Evolutionary conservation across 2,888 invertebrate genomes (phyloP), one percentile per base, ranked within the genome.

Genomic region (Philaethria dido): DNA sequence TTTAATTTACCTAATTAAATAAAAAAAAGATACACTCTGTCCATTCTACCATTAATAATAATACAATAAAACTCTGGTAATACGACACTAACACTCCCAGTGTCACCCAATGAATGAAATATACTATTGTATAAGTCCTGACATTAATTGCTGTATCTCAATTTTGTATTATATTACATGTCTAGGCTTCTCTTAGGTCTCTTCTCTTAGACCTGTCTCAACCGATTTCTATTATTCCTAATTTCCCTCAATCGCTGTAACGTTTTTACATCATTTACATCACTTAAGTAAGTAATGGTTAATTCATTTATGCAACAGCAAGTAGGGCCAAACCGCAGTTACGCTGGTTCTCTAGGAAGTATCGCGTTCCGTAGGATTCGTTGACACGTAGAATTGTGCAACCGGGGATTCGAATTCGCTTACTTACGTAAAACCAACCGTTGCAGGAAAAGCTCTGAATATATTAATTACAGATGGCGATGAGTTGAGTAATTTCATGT

Each of bases 311-410:
- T 48, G 69, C 57, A 69, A 62, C 25, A 55, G 16, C 8, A 39
- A 55, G 36, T 25, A 66, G 66, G 63, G 54, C 60, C 48, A 48
- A 62, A 70, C 70, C 70, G 44, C 70, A 70, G 59, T 63, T 63
- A 61, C 59, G 54, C 52, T 25, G 18, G 20, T 22, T 25, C 18
- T 62, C 42, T 54, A 71, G 66, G 64, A 68, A 68, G 66, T 67
- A 52, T 50, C 64, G 36, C 52, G 39, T 22, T 62, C 61, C 66
- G 22, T 47, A 66, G 66, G 62, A 65, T 62, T 64, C 61, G 66
- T 65, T 62, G 64, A 64, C 65, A 64, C 64, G 55, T 57, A 45
- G 48, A 25, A 42, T 69, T 72, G 45, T 57, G 69, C 48, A 68
- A 72, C 57, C 29, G 48, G 64, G 62, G 63, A 65, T 61, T 47